These are phyloP conservation scores for Hippocampus abdominalis DNA, from an alignment of 2,113 vertebrate genomes.

Conservation along the genomic window DNA sequence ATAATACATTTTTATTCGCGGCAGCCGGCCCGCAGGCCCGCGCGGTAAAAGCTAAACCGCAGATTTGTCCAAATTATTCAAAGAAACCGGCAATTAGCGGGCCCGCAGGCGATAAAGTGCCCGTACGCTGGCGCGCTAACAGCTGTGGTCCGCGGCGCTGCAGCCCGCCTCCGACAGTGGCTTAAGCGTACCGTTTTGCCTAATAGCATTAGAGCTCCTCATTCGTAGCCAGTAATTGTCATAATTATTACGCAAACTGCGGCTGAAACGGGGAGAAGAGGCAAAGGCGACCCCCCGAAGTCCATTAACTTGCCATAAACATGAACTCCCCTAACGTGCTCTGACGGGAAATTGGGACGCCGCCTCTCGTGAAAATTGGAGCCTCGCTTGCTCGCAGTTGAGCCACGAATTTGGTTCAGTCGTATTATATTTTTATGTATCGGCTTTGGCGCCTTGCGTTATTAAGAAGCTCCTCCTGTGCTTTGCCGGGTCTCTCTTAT, in stretches of 20 bases:
- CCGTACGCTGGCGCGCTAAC: conserved; percentile 35
- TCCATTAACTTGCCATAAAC: conserved; percentile 79
- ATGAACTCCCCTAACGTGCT: conserved; percentile 70
- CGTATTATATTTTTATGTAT: conserved; percentile 13
- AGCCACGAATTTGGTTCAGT: conserved; percentile 59
- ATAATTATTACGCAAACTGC: conserved; percentile 76
- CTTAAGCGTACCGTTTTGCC: conserved; percentile 57
- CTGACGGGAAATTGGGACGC: conserved; percentile 62
- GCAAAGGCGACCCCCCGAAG: conserved; percentile 66
- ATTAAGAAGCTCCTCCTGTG: not conserved
- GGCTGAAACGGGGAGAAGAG: conserved; percentile 50
- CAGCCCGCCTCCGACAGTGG: conserved; percentile 48
- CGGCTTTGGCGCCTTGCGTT: conserved; percentile 3
- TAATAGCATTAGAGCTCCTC: conserved; percentile 73
- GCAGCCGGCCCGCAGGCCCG: not conserved
- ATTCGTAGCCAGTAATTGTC: conserved; percentile 75
- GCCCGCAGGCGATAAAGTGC: conserved; percentile 45
- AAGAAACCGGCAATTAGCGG: conserved; percentile 58
- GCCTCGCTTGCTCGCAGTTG: conserved; percentile 63
- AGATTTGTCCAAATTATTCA: conserved; percentile 49
- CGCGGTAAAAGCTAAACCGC: conserved; percentile 46
- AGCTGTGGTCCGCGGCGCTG: conserved; percentile 44
- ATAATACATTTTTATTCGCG: conserved; percentile 2
- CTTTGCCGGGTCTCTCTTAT: not conserved
- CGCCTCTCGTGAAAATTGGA: conserved; percentile 65